Evolutionary conservation across 2,797 vertebrate species (phyloP), one percentile per base, ranked within the genome.

Genomic region (Varecia variegata): DNA sequence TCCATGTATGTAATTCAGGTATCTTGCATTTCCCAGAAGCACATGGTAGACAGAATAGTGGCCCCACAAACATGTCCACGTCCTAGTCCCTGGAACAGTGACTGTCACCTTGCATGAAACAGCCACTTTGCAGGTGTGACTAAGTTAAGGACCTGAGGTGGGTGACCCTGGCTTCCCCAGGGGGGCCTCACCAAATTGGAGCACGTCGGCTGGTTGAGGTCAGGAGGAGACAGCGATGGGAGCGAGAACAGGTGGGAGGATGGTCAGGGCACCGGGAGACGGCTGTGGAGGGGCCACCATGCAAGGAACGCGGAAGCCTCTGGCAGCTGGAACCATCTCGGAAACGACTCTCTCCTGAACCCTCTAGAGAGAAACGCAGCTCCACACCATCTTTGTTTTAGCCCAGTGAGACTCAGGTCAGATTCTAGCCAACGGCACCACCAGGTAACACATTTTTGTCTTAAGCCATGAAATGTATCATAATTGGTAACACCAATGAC

Each of bases 401-500:
- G 54, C 54, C 54, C 54, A 23, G 20, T 3, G 54, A 56, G 54
- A 9, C 54, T 3, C 52, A 54, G 20, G 52, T 54, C 52, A 7
- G 8, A 20, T 23, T 56, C 50, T 17, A 15, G 15, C 50, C 15
- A 17, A 50, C 25, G 23, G 43, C 27, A 38, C 2, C 0, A 20
- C 0, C 3, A 2, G 32, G 4, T 5, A 5, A 5, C 14, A 13
- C 0, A 3, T 1, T 4, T 3, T 15, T 32, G 18, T 25, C 18
- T 9, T 2, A 27, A 8, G n/a, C 7, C 18, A 0, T 12, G 5
- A 18, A 13, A 3, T 11, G 25, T 14, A 13, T 4, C 47, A 23
- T 10, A 1, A 5, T 21, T 9, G 12, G 1, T 38, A 13, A 9
- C 1, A 23, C 50, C 3, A 3, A 3, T 0, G 4, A 8, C 20